Percentiles rank a stretch among this genome's conserved stretches.
These are phyloP conservation scores for Lingula anatina DNA, from an alignment of 2,888 invertebrate genomes.

Conservation along the genomic window DNA sequence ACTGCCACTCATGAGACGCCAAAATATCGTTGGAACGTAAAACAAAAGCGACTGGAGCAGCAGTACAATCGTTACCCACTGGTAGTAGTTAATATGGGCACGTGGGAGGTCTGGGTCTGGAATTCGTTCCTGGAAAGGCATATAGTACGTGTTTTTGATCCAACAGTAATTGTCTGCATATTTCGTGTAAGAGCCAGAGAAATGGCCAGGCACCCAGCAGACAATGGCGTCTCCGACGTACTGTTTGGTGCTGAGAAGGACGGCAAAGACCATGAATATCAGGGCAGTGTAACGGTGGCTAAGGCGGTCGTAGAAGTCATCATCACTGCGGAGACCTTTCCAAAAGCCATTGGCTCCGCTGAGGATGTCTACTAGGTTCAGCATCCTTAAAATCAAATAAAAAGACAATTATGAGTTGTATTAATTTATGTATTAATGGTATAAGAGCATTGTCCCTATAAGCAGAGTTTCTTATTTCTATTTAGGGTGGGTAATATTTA, in stretches of 20 bases:
- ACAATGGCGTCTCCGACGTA: constrained; percentile 97
- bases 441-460: too few relatives aligned
- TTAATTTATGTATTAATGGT: too few relatives aligned
- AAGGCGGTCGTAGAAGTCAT: constrained; percentile 52
- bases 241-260: constrained; percentile 87
- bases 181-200: constrained; percentile 56
- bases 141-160: constrained; percentile 56
- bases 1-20: constrained; percentile 51
- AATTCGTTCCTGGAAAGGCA: constrained; percentile 53
- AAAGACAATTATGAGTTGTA: too few relatives aligned
- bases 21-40: constrained; percentile 54
- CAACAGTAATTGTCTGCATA: constrained; percentile 57
- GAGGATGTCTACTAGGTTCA: too few relatives aligned
- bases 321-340: constrained; percentile 32
- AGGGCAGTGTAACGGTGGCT: constrained; percentile 56
- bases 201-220: constrained; percentile 63
- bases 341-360: too few relatives aligned
- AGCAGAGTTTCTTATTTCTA: too few relatives aligned
- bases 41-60: constrained; percentile 55
- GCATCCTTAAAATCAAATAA: too few relatives aligned
- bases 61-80: constrained; percentile 55
- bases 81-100: constrained; percentile 53
- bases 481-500: too few relatives aligned
- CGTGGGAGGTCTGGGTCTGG: constrained; percentile 52
- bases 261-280: constrained; percentile 83